Base-by-base conservation (phyloP, 2,888 invertebrate species). In the Apocheima hispidaria region DNA sequence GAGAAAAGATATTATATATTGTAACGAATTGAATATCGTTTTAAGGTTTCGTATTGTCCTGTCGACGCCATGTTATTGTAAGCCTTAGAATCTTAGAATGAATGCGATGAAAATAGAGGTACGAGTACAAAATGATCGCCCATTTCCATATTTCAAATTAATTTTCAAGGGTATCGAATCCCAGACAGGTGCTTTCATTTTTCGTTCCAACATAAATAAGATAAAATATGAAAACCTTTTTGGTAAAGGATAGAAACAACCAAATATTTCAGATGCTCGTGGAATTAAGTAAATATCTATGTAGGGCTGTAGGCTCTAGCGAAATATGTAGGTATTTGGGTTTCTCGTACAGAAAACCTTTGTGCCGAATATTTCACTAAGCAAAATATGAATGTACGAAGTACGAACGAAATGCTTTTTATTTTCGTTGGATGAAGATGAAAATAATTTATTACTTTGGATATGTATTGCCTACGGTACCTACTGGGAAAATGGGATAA, bases 251-350 rank as follows among this genome's bases (percentile, higher is more conserved):
- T 33, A 61, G 59, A 38, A 52, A 46, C 61, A 50, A 35, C 54
- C 43, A 38, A 28, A 50, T 50, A 58, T 49, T 58, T 63, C 50
- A 40, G 35, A 55, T 59, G 43, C 33, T 54, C 33, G 50, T 46
- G 9, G 35, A 44, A 44, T 58, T 59, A 54, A 55, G 51, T 51
- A 51, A 51, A 53, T 59, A 48, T 28, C 49, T 60, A 60, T 53
- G 41, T 54, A 55, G 35, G 44, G 18, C 38, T 53, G 60, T 57
- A 46, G 54, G 40, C 46, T 44, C 18, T 36, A 57, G 44, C 54
- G 38, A 50, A 64, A 64, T 54, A 51, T 40, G 44, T 54, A 50
- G 48, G 51, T 35, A 52, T 63, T 56, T 51, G 55, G 48, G 49
- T 56, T 51, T 49, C 41, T 54, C 49, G 49, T 54, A 50, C 21